Percentiles rank a stretch among this genome's conserved stretches.
Conservation (phyloP, 2,797 vertebrate species). For the Florisuga fusca region DNA sequence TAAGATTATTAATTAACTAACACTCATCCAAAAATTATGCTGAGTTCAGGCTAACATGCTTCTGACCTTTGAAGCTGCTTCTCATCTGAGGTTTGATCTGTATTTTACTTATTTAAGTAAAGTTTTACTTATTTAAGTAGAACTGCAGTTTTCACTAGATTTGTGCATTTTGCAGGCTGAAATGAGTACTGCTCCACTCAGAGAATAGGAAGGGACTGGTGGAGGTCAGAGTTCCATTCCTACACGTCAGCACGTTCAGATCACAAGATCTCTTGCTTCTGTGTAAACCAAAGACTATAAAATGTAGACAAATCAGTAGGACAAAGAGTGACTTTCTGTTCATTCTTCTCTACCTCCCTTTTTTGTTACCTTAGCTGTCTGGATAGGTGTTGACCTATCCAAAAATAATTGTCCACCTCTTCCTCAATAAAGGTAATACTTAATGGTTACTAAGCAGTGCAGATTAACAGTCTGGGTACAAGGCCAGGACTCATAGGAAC, state of each 20-base stretch:
- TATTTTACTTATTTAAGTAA: background rate
- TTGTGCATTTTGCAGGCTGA: background rate
- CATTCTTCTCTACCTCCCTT: background rate
- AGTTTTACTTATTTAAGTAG: background rate
- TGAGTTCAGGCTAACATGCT: constrained; percentile 39
- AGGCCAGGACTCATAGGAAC: background rate
- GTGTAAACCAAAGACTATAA: background rate
- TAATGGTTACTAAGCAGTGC: background rate
- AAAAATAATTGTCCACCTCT: background rate
- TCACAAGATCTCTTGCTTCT: background rate
- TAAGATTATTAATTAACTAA: constrained; percentile 73
- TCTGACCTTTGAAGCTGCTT: constrained; percentile 67
- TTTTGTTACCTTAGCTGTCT: background rate
- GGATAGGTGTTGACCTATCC: background rate
- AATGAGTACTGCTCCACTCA: background rate
- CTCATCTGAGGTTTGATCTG: background rate
- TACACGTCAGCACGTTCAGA: background rate
- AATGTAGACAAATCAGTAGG: background rate
- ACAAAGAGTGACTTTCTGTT: background rate
- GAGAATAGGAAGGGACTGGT: background rate
- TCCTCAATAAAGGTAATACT: background rate
- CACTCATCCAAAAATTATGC: constrained; percentile 45
- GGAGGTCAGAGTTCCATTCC: constrained; percentile 26
- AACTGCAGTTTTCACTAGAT: background rate
- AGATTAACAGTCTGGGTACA: background rate